Conservation (phyloP, 2,888 invertebrate species). For the Rhagium mordax region DNA sequence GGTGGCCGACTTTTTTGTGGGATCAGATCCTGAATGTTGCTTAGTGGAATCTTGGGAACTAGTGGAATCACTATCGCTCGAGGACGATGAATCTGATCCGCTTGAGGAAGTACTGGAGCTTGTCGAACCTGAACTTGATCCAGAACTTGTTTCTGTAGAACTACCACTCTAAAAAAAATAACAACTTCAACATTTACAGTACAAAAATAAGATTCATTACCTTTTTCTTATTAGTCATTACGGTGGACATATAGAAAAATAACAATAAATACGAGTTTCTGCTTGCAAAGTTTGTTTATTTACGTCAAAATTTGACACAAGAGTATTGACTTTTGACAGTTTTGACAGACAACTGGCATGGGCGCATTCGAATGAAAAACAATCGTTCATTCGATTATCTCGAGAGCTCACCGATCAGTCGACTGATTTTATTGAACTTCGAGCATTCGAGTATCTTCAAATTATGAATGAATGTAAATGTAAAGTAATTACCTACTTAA, state of each 20-base stretch:
- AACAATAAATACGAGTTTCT: not conserved
- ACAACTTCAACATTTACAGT: not conserved
- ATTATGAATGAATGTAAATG: too few species aligned
- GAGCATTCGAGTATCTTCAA: too few species aligned
- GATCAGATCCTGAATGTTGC: slow-evolving; percentile 60
- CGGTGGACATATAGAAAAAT: not conserved
- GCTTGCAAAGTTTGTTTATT: not conserved
- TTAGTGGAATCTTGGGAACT: slow-evolving; percentile 70
- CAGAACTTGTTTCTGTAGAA: slow-evolving; percentile 77
- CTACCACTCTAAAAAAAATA: slow-evolving; percentile 64
- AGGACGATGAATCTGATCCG: slow-evolving; percentile 80
- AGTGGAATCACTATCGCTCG: slow-evolving; percentile 82
- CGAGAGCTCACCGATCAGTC: too few species aligned
- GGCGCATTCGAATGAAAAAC: too few species aligned
- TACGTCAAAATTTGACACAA: not conserved
- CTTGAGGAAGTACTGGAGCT: slow-evolving; percentile 81
- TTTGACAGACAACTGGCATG: too few species aligned
- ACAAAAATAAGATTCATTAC: not conserved
- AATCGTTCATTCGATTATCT: too few species aligned
- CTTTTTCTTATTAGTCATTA: slow-evolving; percentile 55
- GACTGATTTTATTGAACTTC: too few species aligned
- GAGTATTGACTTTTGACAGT: not conserved
- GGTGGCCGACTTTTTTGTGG: slow-evolving; percentile 62
- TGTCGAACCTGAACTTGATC: slow-evolving; percentile 78
- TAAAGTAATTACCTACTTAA: too few species aligned